These are phyloP conservation scores for Phrixothrix hirtus DNA, from an alignment of 2,888 invertebrate genomes.

Conservation along the genomic window DNA sequence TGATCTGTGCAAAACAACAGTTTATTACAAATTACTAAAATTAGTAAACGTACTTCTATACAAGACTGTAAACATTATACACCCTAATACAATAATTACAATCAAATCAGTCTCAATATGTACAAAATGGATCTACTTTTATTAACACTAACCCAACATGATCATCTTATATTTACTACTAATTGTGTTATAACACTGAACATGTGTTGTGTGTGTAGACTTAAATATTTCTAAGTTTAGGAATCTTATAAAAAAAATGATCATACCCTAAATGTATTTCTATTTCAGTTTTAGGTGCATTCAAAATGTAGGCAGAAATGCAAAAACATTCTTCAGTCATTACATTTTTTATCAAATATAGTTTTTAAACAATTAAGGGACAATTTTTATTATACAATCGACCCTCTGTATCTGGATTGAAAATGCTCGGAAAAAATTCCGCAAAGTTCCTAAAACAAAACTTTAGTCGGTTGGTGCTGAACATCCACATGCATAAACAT, in stretches of 20 bases:
- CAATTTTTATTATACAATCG: too few species aligned
- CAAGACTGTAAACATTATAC: constrained; percentile 25
- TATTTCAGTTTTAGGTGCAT: too few species aligned
- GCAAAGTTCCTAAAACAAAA: too few species aligned
- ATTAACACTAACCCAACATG: constrained; percentile 19
- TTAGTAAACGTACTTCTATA: constrained; percentile 22
- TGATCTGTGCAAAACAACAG: constrained; percentile 5
- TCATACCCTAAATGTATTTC: constrained; percentile 3
- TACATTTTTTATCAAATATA: too few species aligned
- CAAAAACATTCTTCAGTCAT: neutral
- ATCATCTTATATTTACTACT: constrained; percentile 4
- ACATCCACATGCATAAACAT: too few species aligned
- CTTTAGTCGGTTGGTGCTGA: too few species aligned
- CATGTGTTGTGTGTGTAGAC: constrained; percentile 7
- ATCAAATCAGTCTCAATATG: constrained; percentile 30
- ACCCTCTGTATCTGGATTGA: too few species aligned
- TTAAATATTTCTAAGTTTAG: constrained; percentile 6
- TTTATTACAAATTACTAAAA: constrained; percentile 15
- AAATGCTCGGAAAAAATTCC: too few species aligned
- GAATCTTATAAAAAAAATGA: constrained; percentile 8
- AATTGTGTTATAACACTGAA: constrained; percentile 3
- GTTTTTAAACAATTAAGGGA: too few species aligned
- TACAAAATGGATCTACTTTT: constrained; percentile 21
- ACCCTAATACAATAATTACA: constrained; percentile 29
- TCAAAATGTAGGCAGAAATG: too few species aligned